Evolutionary conservation across 2,888 invertebrate species (phyloP).

Genomic region (Troilus luridus): DNA sequence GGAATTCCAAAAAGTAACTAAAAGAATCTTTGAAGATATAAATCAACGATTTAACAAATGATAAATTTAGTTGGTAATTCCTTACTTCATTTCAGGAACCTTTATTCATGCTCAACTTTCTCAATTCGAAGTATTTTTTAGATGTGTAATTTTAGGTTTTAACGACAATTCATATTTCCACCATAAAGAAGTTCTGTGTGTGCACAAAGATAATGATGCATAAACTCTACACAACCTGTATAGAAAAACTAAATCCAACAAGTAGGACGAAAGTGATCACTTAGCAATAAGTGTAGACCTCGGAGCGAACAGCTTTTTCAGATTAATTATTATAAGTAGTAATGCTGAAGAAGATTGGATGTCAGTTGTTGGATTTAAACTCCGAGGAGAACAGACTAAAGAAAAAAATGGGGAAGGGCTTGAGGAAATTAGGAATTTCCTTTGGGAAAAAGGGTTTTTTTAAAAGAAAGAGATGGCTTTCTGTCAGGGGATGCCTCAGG

Average conservation of each 20-base stretch:
- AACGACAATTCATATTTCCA: too few species aligned
- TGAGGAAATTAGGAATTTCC: slow-evolving; percentile 40
- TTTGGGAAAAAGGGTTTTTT: slow-evolving; percentile 15
- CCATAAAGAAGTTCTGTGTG: too few species aligned
- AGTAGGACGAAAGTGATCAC: background rate
- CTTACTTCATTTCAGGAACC: too few species aligned
- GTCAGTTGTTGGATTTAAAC: background rate
- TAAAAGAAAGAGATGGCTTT: slow-evolving; percentile 20
- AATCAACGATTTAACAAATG: too few species aligned
- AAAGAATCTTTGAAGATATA: too few species aligned
- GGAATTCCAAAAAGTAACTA: too few species aligned
- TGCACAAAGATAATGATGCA: too few species aligned
- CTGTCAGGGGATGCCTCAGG: background rate
- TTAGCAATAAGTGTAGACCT: background rate
- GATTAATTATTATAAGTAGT: background rate
- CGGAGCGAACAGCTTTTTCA: background rate
- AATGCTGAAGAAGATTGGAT: background rate
- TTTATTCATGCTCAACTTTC: too few species aligned
- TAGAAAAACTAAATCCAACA: background rate
- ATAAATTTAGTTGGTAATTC: too few species aligned
- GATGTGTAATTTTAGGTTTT: too few species aligned
- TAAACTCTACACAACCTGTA: too few species aligned
- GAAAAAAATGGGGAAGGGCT: background rate
- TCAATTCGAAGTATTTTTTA: too few species aligned
- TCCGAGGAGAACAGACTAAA: background rate